These are phyloP conservation scores for Albula goreensis DNA, from an alignment of 2,113 vertebrate genomes.

Conservation along the genomic window DNA sequence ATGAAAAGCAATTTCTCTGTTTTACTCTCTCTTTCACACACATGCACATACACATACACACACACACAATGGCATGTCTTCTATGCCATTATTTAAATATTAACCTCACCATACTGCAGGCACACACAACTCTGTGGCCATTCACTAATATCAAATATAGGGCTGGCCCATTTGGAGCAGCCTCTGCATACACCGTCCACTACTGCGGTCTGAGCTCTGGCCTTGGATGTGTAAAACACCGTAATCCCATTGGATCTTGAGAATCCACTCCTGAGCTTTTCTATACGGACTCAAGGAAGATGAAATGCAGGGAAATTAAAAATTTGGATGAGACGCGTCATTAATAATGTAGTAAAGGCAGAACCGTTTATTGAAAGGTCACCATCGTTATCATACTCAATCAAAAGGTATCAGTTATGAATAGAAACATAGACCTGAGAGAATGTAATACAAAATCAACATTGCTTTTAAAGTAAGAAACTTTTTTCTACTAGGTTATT, in stretches of 20 bases:
- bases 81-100: not conserved
- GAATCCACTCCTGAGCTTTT: constrained; percentile 37
- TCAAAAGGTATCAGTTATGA: not conserved
- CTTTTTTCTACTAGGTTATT: not conserved
- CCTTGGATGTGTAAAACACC: constrained; percentile 62
- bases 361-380: constrained; percentile 45
- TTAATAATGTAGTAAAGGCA: constrained; percentile 56
- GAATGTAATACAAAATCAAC: not conserved
- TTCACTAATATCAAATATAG: too few relatives aligned
- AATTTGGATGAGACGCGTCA: constrained; percentile 48
- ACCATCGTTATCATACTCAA: not conserved
- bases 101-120: not conserved
- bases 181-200: not conserved
- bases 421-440: not conserved
- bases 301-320: constrained; percentile 39
- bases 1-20: too few relatives aligned
- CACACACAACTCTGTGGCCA: not conserved
- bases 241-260: constrained; percentile 51
- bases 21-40: not conserved
- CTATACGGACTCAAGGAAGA: constrained; percentile 47
- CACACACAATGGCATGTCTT: not conserved
- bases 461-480: not conserved
- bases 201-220: constrained; percentile 6
- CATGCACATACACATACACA: not conserved
- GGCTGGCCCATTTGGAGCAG: not conserved